Conservation (phyloP, 2,113 vertebrate genomes). For the Scatophagus argus region DNA sequence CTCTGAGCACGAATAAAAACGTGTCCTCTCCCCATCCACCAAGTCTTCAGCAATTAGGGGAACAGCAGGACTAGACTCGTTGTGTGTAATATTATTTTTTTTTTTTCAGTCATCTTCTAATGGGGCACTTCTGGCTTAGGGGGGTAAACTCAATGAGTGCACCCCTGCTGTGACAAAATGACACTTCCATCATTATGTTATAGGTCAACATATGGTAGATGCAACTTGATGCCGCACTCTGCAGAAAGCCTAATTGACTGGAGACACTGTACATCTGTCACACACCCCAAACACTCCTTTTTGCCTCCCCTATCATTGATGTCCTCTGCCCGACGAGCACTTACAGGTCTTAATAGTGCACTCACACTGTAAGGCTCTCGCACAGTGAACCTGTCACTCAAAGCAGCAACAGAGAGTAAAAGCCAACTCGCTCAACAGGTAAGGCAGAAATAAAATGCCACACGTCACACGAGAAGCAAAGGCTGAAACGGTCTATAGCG, state of each 20-base stretch:
- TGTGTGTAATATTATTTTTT: not conserved
- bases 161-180: slow-evolving; percentile 1
- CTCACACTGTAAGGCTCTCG: not conserved
- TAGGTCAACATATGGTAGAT: slow-evolving; percentile 23
- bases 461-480: not conserved
- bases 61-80: not conserved
- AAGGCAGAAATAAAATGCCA: not conserved
- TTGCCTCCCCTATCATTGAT: not conserved
- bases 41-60: not conserved
- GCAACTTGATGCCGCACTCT: slow-evolving; percentile 9
- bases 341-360: not conserved
- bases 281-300: too few species aligned
- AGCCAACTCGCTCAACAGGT: not conserved
- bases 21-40: not conserved
- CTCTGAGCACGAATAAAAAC: not conserved
- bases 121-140: not conserved
- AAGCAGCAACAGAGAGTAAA: not conserved
- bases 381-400: slow-evolving; percentile 14
- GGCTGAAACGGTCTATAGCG: not conserved
- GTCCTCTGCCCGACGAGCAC: not conserved
- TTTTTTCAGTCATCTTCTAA: slow-evolving; percentile 1
- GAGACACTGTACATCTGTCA: slow-evolving; percentile 26
- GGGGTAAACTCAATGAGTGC: not conserved
- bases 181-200: slow-evolving; percentile 15
- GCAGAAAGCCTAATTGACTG: slow-evolving; percentile 15